phyloP scores from a whole-genome alignment of 2,113 vertebrate genomes.

The Lophura nycthemera region DNA sequence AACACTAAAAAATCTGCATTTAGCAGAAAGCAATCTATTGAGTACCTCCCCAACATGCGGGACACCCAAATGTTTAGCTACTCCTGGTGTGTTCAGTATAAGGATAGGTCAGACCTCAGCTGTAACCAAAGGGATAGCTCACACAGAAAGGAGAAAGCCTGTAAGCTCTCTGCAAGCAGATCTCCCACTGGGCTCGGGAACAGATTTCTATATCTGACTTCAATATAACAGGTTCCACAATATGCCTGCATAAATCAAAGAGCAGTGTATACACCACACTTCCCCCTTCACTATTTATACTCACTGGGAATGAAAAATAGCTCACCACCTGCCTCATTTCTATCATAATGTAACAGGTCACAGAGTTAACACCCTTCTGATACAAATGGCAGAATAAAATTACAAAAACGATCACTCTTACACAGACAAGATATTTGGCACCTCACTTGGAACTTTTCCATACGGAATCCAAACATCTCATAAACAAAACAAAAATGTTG shows the following conservation, averaged over 20 bases:
- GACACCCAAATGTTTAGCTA: background rate
- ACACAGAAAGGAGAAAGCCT: background rate
- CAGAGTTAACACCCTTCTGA: conserved; percentile 32
- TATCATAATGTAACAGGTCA: conserved; percentile 58
- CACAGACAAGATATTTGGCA: background rate
- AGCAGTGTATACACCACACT: background rate
- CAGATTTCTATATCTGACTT: conserved; percentile 47
- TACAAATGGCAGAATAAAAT: conserved; percentile 32
- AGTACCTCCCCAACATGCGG: background rate
- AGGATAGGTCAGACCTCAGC: background rate
- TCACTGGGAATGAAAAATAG: conserved; percentile 58
- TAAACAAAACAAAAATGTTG: background rate
- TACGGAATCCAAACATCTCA: background rate
- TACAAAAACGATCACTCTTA: background rate
- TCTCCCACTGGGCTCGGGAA: conserved; percentile 19
- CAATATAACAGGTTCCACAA: conserved; percentile 38
- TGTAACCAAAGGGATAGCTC: background rate
- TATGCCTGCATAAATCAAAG: conserved; percentile 63
- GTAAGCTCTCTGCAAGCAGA: conserved; percentile 13
- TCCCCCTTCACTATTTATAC: conserved; percentile 68
- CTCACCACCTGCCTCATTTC: conserved; percentile 66
- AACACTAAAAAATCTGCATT: background rate
- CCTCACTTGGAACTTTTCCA: background rate
- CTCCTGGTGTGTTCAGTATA: background rate
- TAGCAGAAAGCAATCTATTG: background rate